Evolutionary conservation across 1,140 invertebrate genomes (phyloP).

Genomic region (Bombus waltoni): DNA sequence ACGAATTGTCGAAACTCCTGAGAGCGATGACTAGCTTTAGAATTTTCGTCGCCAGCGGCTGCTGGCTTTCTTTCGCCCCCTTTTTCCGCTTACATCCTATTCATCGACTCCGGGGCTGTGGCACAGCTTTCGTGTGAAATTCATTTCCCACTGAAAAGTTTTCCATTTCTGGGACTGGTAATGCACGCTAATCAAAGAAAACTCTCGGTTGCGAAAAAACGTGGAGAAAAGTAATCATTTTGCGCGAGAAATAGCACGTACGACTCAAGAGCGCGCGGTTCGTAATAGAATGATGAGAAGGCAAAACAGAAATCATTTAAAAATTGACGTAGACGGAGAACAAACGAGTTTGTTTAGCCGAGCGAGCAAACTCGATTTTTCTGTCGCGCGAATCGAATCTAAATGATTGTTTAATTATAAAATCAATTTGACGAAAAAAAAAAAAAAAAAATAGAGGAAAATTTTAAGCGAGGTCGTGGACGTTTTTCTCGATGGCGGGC

Average conservation of each 20-base stretch:
- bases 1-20: neutral
- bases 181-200: neutral
- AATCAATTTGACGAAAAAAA: neutral
- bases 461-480: neutral
- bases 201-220: neutral
- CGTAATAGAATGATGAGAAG: no score
- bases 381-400: no score
- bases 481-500: no score
- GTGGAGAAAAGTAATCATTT: neutral
- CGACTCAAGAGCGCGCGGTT: no score
- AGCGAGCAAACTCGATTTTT: no score
- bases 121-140: neutral
- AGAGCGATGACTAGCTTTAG: neutral
- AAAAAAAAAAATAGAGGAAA: neutral
- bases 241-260: no score
- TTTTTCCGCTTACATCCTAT: neutral
- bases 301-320: no score
- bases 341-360: no score
- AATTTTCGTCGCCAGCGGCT: neutral
- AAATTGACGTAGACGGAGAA: no score
- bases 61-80: no score
- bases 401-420: neutral
- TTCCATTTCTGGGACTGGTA: neutral
- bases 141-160: constrained; percentile 7
- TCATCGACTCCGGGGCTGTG: neutral